phyloP scores from a whole-genome alignment of 2,888 invertebrate species.

The Drosophila kokeensis region DNA sequence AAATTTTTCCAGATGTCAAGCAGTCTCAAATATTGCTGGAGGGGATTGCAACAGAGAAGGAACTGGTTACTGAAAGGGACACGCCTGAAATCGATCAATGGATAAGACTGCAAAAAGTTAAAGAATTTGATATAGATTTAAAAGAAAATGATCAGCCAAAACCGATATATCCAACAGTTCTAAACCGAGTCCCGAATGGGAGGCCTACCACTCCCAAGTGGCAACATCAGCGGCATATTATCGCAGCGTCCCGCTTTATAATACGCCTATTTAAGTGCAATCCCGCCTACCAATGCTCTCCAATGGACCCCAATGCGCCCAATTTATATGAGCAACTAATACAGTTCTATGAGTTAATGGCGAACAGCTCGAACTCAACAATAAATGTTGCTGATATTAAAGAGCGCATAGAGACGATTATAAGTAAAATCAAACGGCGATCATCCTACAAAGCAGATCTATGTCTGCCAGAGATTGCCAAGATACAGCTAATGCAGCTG shows the following conservation, averaged over 20 bases:
- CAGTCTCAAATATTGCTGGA: not conserved
- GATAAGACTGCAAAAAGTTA: not conserved
- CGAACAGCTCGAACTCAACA: not conserved
- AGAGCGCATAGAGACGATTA: not conserved
- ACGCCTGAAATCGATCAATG: not conserved
- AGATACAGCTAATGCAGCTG: slow-evolving; percentile 26
- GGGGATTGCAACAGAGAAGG: not conserved
- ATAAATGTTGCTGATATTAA: not conserved
- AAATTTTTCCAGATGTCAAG: not conserved
- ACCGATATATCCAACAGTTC: not conserved
- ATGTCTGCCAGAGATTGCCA: slow-evolving; percentile 11
- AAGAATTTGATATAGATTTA: not conserved
- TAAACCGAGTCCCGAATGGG: not conserved
- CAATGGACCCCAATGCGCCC: not conserved
- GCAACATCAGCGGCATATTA: slow-evolving; percentile 39
- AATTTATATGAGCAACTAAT: slow-evolving; percentile 55
- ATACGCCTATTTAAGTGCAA: slow-evolving; percentile 50
- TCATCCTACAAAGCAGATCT: not conserved
- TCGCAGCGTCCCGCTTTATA: slow-evolving; percentile 46
- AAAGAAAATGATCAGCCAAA: not conserved
- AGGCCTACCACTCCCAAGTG: not conserved
- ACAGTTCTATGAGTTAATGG: slow-evolving; percentile 50
- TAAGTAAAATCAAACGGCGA: not conserved
- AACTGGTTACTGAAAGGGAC: too few relatives aligned
- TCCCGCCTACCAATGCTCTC: slow-evolving; percentile 34